These are phyloP conservation scores for Athalia rosae DNA, from an alignment of 2,888 invertebrate species.

Conservation along the genomic window DNA sequence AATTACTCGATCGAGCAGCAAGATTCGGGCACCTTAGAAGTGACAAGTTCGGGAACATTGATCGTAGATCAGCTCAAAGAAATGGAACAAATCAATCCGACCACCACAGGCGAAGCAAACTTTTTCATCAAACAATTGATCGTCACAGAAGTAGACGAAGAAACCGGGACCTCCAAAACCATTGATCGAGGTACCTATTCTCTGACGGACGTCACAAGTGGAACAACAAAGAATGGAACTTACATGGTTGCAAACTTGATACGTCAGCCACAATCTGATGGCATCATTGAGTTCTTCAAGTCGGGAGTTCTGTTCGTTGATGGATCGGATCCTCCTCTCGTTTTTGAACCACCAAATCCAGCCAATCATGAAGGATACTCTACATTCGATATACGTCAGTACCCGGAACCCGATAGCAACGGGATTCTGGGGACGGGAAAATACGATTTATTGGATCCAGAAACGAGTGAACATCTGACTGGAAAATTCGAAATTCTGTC, in stretches of 20 bases:
- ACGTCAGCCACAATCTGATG: not conserved
- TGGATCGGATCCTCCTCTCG: constrained; percentile 5
- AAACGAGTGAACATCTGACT: not conserved
- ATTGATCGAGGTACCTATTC: constrained; percentile 8
- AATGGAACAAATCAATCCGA: not conserved
- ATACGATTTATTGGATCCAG: not conserved
- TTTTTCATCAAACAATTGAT: not conserved
- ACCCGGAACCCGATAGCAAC: not conserved
- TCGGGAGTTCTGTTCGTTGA: constrained; percentile 20
- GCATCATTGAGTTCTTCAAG: not conserved
- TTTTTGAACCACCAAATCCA: not conserved
- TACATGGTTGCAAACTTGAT: constrained; percentile 8
- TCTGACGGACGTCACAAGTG: constrained; percentile 23
- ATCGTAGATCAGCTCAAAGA: not conserved
- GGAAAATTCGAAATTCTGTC: not conserved
- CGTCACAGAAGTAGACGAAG: not conserved
- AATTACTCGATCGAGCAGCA: not conserved
- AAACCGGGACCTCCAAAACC: not conserved
- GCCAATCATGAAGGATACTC: constrained; percentile 7
- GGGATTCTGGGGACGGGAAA: constrained; percentile 11
- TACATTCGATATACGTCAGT: not conserved
- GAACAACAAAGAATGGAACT: not conserved
- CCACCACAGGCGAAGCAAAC: not conserved
- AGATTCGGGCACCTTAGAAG: not conserved
- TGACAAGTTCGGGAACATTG: not conserved